Evolutionary conservation across 1,140 invertebrate species (phyloP), one percentile per base, ranked within the genome.

Genomic region (Augochlora pura): DNA sequence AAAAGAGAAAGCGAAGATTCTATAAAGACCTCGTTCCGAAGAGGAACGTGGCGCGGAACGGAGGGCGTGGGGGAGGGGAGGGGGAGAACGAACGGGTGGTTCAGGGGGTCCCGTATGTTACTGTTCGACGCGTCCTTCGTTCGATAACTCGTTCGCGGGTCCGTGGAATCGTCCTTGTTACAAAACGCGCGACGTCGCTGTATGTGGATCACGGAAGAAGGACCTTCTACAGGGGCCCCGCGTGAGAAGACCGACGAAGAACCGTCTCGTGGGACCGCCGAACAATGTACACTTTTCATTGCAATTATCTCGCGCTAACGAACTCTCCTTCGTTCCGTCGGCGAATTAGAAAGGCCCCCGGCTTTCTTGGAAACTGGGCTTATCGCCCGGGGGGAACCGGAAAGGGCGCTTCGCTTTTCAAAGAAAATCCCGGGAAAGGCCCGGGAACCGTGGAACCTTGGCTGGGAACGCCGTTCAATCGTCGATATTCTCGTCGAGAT

Each of bases 211-310:
- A 78, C 70, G 81, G 81, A 86, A 77, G 84, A 76, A 85, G 80
- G 83, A 83, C 73, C 85, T 77, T 83, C 74, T 46, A 69, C 77
- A 77, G 80, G 71, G 76, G n/a, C n/a, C 74, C 64, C 12, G 82
- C 88, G 91, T 91, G 91, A 89, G 91, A 92, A 92, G 46, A 64
- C 27, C 38, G 86, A 77, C 75, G 87, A 77, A 88, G 87, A 86
- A 83, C 84, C 70, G 84, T 83, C 77, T 87, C 90, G 86, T 90
- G 91, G 81, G 90, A 92, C 78, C 46, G 65, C 66, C 8, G 84
- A 90, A 91, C 91, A 92, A 92, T 92, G 86, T 83, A 68, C 84
- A 85, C 86, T 89, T 91, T 92, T 92, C 91, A 92, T 92, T 92
- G 91, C 88, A 89, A 92, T 90, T 89, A 90, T 90, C 87, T 84